Conservation (phyloP, 2,888 invertebrate species). For the Sympetrum striolatum region DNA sequence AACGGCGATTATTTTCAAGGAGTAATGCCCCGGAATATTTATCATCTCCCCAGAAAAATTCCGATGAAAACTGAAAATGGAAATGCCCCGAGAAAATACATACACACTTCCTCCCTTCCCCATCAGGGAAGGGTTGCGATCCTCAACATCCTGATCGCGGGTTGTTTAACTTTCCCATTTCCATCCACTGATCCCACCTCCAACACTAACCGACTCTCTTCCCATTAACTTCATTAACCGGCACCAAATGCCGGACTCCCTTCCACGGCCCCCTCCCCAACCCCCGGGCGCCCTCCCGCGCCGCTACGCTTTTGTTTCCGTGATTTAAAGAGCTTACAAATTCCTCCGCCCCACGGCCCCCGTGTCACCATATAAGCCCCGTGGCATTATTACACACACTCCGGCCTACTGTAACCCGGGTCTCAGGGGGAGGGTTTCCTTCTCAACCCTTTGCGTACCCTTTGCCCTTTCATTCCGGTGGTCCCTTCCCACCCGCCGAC, state of each 20-base stretch:
- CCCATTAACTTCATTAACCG: slow-evolving; percentile 40
- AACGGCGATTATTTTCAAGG: neutral
- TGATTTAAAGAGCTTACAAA: slow-evolving; percentile 43
- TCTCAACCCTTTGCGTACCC: slow-evolving; percentile 10
- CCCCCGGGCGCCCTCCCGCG: neutral
- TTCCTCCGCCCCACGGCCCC: slow-evolving; percentile 34
- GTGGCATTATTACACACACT: slow-evolving; percentile 36
- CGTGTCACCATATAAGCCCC: slow-evolving; percentile 40
- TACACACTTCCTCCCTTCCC: neutral
- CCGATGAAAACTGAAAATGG: neutral
- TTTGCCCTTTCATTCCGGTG: slow-evolving; percentile 40
- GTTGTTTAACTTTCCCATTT: slow-evolving; percentile 60
- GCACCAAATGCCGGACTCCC: slow-evolving; percentile 26
- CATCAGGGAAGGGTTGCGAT: slow-evolving; percentile 51
- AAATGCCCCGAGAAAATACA: neutral
- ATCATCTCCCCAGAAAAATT: neutral
- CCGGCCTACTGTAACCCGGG: slow-evolving; percentile 34
- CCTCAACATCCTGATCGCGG: slow-evolving; percentile 53
- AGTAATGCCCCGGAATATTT: neutral
- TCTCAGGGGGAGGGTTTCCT: neutral
- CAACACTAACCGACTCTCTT: slow-evolving; percentile 44
- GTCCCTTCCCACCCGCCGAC: neutral
- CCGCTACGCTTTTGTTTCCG: slow-evolving; percentile 30
- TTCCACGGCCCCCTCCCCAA: neutral
- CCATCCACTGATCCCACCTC: slow-evolving; percentile 60